These are phyloP conservation scores for Cirrhinus molitorella DNA, from an alignment of 2,797 vertebrate species.

Conservation along the genomic window DNA sequence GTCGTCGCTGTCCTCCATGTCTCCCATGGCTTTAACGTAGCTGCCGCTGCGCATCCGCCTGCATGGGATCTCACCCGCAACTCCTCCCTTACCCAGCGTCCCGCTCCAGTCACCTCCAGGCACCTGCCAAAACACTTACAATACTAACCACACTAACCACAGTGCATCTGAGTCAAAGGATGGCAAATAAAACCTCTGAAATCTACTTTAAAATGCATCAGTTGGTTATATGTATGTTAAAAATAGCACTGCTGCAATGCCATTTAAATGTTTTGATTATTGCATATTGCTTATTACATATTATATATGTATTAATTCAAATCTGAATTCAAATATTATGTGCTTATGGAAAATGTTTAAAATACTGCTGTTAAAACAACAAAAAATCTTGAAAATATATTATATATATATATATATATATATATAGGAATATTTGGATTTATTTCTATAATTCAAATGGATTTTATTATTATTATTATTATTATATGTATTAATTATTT, in stretches of 20 bases:
- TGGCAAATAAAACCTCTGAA: neutral
- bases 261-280: neutral
- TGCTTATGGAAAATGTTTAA: neutral
- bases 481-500: too few relatives aligned
- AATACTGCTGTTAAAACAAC: neutral
- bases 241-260: neutral
- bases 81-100: conserved; percentile 79
- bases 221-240: neutral
- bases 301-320: neutral
- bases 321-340: too few relatives aligned
- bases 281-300: neutral
- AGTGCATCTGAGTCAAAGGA: neutral
- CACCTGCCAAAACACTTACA: conserved; percentile 78
- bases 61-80: conserved; percentile 91
- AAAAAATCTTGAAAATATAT: too few relatives aligned
- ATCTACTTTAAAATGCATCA: neutral
- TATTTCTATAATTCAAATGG: too few relatives aligned
- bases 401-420: too few relatives aligned
- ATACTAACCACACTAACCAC: neutral
- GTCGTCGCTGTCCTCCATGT: conserved; percentile 93
- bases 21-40: conserved; percentile 99
- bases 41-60: conserved; percentile 98
- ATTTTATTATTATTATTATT: too few relatives aligned
- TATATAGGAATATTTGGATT: too few relatives aligned
- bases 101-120: conserved; percentile 94